Base-by-base conservation (phyloP, 2,113 vertebrate genomes). In the Dendropsophus ebraccatus region DNA sequence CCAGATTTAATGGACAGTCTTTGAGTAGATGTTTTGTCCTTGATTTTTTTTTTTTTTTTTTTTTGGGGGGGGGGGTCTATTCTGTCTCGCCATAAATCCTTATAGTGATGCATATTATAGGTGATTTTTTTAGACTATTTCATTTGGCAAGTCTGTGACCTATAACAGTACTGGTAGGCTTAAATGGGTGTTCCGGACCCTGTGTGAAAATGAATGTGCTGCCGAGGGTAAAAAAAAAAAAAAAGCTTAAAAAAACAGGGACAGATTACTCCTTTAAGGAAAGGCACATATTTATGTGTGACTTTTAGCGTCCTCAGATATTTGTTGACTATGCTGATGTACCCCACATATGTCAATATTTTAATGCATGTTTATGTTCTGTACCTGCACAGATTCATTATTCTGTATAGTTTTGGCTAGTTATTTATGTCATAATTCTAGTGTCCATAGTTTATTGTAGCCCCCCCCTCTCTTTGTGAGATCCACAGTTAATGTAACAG, bases 291-390 rank as follows among this genome's bases (percentile, higher is more conserved):
- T 35, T 19, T 74, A 5, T 45, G 25, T 25, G 13, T 23, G 16
- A 41, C 69, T 21, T 35, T 35, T 8, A 41, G 69, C 32, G 41
- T 72, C 11, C 54, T n/a, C 21, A 1, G 54, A 58, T 19, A 23
- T 50, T 17, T 21, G 5, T 75, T 49, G 3, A 47, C 2, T 50
- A 30, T 76, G 12, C 11, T 49, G 17, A 2, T 28, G 47, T 76
- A 50, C 45, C 45, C 47, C n/a, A 47, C 21, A 25, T 75, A 50
- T 9, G 23, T 8, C 45, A 1, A 23, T 76, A 47, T 76, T 76
- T 76, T 76, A n/a, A 73, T 41, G 72, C 73, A 47, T 74, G 72
- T 74, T 47, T 76, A 12, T 28, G 73, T 49, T 52, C 73, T 76
- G 41, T 49, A 23, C 13, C 52, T 30, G 47, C 11, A 73, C n/a